Evolutionary conservation across 2,113 vertebrate genomes (phyloP).

Genomic region (Climacteris rufus): DNA sequence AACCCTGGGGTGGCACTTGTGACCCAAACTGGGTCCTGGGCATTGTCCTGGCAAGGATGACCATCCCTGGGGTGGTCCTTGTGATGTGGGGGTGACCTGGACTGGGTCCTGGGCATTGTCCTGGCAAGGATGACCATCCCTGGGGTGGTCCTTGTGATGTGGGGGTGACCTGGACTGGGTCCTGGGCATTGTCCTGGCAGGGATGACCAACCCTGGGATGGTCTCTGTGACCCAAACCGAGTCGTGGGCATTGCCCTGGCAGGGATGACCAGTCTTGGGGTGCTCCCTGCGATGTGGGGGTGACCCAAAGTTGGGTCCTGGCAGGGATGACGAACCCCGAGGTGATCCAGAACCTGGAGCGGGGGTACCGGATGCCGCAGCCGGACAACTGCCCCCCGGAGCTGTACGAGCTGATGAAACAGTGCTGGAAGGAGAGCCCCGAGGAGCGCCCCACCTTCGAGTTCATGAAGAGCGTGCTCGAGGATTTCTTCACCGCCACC

Average conservation of each 20-base stretch:
- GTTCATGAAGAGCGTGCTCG: conserved; percentile 87
- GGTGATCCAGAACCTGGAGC: conserved; percentile 92
- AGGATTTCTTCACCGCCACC: conserved; percentile 94
- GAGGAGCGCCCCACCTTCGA: conserved; percentile 94
- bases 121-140: neutral
- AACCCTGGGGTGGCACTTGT: no score
- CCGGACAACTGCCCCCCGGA: conserved; percentile 87
- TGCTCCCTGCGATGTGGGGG: rapidly evolving
- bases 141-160: rapidly evolving
- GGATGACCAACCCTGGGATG: neutral
- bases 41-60: neutral
- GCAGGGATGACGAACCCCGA: conserved; percentile 97
- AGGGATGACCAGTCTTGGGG: neutral
- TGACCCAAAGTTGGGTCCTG: neutral
- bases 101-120: neutral
- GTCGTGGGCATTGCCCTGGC: neutral
- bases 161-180: neutral
- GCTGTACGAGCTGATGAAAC: conserved; percentile 84
- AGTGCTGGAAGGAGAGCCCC: conserved; percentile 88
- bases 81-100: neutral
- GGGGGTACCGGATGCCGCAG: conserved; percentile 88
- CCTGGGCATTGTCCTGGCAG: neutral
- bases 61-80: no score
- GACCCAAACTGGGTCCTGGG: neutral
- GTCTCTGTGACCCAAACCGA: rapidly evolving